Conservation (phyloP, 2,797 vertebrate species). For the Agapornis canus region DNA sequence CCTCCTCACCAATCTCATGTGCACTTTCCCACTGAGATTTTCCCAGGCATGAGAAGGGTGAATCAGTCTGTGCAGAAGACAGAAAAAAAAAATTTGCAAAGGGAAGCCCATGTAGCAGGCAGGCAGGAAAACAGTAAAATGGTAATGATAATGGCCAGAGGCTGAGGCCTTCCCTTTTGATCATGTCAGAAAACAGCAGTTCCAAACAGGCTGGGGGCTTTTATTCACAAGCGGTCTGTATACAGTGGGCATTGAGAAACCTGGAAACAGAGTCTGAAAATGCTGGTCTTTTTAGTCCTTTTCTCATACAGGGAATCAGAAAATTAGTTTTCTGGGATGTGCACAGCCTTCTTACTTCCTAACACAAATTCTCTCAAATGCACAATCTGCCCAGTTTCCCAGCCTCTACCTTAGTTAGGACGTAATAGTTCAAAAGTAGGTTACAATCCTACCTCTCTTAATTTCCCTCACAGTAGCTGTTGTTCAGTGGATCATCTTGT, state of each 20-base stretch:
- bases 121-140: conserved; percentile 39
- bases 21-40: conserved; percentile 6
- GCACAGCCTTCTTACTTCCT: background rate
- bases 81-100: conserved; percentile 14
- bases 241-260: background rate
- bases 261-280: conserved; percentile 13
- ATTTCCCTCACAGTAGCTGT: background rate
- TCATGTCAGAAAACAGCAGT: background rate
- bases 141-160: conserved; percentile 40
- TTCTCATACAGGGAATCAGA: background rate
- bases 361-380: background rate
- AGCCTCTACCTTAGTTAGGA: background rate
- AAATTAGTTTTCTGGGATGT: background rate
- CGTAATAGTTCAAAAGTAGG: background rate
- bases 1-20: background rate
- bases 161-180: conserved; percentile 35
- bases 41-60: conserved; percentile 2
- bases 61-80: background rate
- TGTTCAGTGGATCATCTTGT: background rate
- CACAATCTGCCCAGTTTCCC: background rate
- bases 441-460: background rate
- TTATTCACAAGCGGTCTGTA: background rate
- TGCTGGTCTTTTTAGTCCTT: background rate
- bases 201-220: conserved; percentile 16
- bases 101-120: conserved; percentile 52